phyloP scores from a whole-genome alignment of 2,113 vertebrate genomes.

The Rana temporaria region DNA sequence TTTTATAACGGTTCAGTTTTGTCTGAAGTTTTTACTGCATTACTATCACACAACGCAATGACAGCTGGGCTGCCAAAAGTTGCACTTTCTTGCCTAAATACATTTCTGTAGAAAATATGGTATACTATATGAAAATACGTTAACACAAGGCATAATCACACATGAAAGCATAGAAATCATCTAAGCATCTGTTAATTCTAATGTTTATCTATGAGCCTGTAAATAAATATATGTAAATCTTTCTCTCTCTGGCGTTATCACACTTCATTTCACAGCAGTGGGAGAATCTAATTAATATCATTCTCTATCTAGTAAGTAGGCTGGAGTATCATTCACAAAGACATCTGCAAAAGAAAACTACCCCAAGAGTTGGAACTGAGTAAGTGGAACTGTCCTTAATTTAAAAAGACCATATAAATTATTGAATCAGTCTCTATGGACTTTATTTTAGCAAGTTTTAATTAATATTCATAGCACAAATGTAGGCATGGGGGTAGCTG shows the following conservation, averaged over 20 bases:
- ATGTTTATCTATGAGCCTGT: not conserved
- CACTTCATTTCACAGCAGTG: constrained; percentile 25
- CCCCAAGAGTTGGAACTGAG: constrained; percentile 1
- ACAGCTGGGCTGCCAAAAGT: not conserved
- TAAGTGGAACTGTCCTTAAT: constrained; percentile 19
- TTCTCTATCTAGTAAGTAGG: not conserved
- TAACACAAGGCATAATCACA: constrained; percentile 1
- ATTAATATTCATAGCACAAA: constrained; percentile 8
- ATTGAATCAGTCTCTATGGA: constrained; percentile 3
- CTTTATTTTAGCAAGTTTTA: not conserved
- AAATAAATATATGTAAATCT: constrained; percentile 35
- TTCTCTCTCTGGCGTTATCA: not conserved
- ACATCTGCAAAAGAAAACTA: constrained; percentile 10
- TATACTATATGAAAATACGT: not conserved
- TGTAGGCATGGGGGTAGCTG: not conserved
- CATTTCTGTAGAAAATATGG: not conserved
- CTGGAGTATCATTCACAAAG: not conserved
- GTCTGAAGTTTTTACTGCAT: not conserved
- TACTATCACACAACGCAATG: not conserved
- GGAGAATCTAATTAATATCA: constrained; percentile 2
- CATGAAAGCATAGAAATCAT: constrained; percentile 13
- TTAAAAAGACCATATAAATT: constrained; percentile 7
- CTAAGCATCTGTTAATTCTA: constrained; percentile 6
- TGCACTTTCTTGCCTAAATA: not conserved
- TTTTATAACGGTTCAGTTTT: no score